These are phyloP conservation scores for Doryteuthis pealeii DNA, from an alignment of 1,140 invertebrate species.

Conservation along the genomic window DNA sequence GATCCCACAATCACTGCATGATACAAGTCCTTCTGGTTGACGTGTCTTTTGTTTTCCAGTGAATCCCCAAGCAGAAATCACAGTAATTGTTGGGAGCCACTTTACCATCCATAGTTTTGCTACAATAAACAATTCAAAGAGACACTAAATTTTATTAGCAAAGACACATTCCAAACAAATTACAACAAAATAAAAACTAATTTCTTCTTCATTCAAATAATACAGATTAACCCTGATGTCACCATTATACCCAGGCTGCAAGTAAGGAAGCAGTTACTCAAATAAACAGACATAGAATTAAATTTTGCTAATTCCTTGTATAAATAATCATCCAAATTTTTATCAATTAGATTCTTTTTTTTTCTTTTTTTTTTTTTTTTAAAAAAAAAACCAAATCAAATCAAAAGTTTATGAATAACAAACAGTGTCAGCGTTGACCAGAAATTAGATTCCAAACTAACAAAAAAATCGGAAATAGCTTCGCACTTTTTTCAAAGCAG, in stretches of 20 bases:
- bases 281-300: neutral
- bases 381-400: no score
- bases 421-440: neutral
- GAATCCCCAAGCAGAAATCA: slow-evolving; percentile 98
- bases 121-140: slow-evolving; percentile 17
- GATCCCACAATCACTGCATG: slow-evolving; percentile 97
- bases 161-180: slow-evolving; percentile 10
- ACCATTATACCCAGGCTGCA: slow-evolving; percentile 1
- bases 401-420: no score
- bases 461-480: neutral
- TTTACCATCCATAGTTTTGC: slow-evolving; percentile 31
- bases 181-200: neutral
- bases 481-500: neutral
- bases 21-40: slow-evolving; percentile 92
- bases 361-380: no score
- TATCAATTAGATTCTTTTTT: neutral
- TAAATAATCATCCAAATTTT: neutral
- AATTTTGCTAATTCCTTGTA: neutral
- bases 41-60: slow-evolving; percentile 92
- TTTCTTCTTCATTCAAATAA: neutral
- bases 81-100: slow-evolving; percentile 71
- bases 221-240: neutral
- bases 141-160: neutral
- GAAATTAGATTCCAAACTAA: neutral
- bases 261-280: neutral